Conservation (phyloP, 2,113 vertebrate genomes). For the Pholis gunnellus region DNA sequence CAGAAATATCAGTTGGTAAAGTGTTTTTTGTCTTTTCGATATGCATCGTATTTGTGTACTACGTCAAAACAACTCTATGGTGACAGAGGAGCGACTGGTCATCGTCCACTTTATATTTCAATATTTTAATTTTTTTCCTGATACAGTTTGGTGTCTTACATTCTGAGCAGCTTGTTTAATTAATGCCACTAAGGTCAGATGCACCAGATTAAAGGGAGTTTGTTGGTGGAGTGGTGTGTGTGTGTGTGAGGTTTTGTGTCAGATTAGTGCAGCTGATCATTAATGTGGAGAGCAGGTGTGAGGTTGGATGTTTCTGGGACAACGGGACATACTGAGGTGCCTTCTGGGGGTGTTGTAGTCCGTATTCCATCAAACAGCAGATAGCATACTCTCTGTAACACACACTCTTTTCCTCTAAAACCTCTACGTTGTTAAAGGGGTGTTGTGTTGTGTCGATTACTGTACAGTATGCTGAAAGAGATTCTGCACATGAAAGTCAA, state of each 20-base stretch:
- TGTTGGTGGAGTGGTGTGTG: not conserved
- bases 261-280: constrained; percentile 21
- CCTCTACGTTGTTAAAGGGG: not conserved
- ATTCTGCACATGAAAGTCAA: not conserved
- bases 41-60: not conserved
- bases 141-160: not conserved
- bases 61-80: not conserved
- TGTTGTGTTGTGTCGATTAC: not conserved
- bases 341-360: constrained; percentile 47
- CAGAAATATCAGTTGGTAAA: not conserved
- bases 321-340: constrained; percentile 23
- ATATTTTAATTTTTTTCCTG: not conserved
- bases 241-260: constrained; percentile 15
- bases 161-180: not conserved
- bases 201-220: not conserved
- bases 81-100: not conserved
- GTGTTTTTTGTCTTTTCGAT: not conserved
- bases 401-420: constrained; percentile 1
- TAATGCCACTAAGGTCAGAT: not conserved
- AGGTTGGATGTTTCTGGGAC: constrained; percentile 58
- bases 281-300: constrained; percentile 53
- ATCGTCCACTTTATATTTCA: not conserved
- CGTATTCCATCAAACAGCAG: constrained; percentile 39
- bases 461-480: not conserved
- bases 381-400: constrained; percentile 3